A percentile compares a stretch with the other conserved stretches of the same genome.
These are phyloP conservation scores for Lutjanus campechanus DNA, from an alignment of 2,797 vertebrate genomes.

Conservation along the genomic window DNA sequence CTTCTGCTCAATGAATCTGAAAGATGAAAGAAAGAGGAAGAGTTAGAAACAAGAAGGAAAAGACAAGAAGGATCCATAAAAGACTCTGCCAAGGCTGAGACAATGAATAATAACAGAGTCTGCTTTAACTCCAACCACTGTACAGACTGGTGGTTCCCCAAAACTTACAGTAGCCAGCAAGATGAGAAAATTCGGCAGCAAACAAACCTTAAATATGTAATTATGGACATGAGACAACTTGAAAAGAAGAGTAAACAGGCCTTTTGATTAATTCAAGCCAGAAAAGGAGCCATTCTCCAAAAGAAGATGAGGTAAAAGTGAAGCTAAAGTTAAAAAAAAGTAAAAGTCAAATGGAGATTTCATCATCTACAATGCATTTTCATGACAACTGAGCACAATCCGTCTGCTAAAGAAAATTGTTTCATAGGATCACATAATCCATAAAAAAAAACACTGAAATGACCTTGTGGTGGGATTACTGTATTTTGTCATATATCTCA, in stretches of 20 bases:
- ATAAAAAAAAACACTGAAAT: slow-evolving; percentile 5
- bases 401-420: neutral
- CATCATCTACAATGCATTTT: neutral
- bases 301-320: neutral
- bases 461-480: neutral
- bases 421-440: neutral
- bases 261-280: neutral
- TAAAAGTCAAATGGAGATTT: too few relatives aligned
- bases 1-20: slow-evolving; percentile 74
- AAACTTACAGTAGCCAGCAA: neutral
- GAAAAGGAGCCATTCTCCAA: neutral
- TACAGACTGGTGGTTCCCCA: neutral
- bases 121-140: neutral
- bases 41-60: neutral
- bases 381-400: neutral
- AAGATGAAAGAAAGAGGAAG: slow-evolving; percentile 26
- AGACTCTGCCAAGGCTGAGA: neutral
- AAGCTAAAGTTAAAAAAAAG: too few relatives aligned
- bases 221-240: neutral
- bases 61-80: neutral
- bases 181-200: neutral
- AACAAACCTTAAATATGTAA: neutral
- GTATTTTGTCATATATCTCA: neutral
- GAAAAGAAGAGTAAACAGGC: neutral
- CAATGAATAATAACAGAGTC: slow-evolving; percentile 6